Evolutionary conservation across 1,140 invertebrate genomes (phyloP), one percentile per base, ranked within the genome.

Genomic region (Hyposmocoma kahamanoa): DNA sequence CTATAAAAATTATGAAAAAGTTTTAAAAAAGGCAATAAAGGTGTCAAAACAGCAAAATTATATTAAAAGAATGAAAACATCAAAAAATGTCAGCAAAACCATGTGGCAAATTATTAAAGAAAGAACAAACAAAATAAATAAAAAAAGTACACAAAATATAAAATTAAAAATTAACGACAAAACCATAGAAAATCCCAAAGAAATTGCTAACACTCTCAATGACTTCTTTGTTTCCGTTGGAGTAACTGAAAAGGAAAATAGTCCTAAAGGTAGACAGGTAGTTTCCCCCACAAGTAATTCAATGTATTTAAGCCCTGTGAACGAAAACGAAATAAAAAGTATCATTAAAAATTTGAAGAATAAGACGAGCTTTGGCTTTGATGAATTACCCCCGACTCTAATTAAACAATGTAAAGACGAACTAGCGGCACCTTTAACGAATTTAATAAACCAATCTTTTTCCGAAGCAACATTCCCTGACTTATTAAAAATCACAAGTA

Each of bases 31-130:
- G 4, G 19, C 39, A 5, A 15, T 42, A 2, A n/a, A 10, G 2
- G 13, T 6, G 8, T 42, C 39, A 21, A 42, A 42, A 21, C 8
- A 21, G 13, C 19, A 21, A 21, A 9, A 20, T 8, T 42, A 42
- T 21, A 42, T 42, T 20, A 2, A 22, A 11, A 42, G 22, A 42
- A 21, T 42, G 1, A 19, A 42, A 21, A 42, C 20, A 1, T 21
- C 39, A 42, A 42, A 22, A 3, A 42, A 42, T 22, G 22, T 21
- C 20, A 42, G 4, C 6, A 42, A 42, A 22, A 6, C 39, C 17
- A 42, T 42, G 39, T 42, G 39, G 39, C 8, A 13, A 2, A 13
- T 42, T 1, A 42, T 42, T 3, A 42, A 42, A 21, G 39, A 42
- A n/a, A 6, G 39, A 21, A 42, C 39, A 3, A 42, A 42, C 22